A percentile compares a stretch with the other conserved stretches of the same genome.
Conservation (phyloP, 1,140 invertebrate genomes). For the Drosophila repletoides region DNA sequence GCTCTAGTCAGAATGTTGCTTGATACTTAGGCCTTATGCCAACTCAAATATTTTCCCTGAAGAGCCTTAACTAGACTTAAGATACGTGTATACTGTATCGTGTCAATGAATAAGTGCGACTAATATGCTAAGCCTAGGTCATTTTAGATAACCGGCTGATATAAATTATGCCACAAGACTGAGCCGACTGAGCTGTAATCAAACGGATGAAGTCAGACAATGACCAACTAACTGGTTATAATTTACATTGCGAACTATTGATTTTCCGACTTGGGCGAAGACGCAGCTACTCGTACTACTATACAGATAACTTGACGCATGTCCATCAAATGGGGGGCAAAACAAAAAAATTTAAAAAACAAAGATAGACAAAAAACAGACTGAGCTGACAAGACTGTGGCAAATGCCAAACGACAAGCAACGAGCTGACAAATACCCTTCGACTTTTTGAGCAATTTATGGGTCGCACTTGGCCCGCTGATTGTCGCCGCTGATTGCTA, state of each 20-base stretch:
- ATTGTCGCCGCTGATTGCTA: constrained; percentile 69
- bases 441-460: constrained; percentile 75
- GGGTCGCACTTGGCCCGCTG: constrained; percentile 66
- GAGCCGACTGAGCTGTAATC: constrained; percentile 44
- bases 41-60: constrained; percentile 4
- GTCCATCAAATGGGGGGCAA: constrained; percentile 64
- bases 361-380: constrained; percentile 16
- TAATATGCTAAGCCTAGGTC: constrained; percentile 36
- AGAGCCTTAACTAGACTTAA: constrained; percentile 42
- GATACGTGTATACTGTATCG: constrained; percentile 34
- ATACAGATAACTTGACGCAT: constrained; percentile 65
- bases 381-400: constrained; percentile 28
- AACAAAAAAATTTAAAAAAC: constrained; percentile 12
- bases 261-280: constrained; percentile 50
- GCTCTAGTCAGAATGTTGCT: background rate
- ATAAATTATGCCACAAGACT: constrained; percentile 63
- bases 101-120: constrained; percentile 26
- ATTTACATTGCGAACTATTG: constrained; percentile 76
- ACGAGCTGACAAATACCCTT: constrained; percentile 76
- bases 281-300: background rate
- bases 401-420: constrained; percentile 40
- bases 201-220: constrained; percentile 66
- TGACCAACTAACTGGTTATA: constrained; percentile 52
- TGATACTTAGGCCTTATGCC: background rate
- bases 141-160: constrained; percentile 47